Evolutionary conservation across 2,888 invertebrate genomes (phyloP).

Genomic region (Ramazzottius varieornatus): DNA sequence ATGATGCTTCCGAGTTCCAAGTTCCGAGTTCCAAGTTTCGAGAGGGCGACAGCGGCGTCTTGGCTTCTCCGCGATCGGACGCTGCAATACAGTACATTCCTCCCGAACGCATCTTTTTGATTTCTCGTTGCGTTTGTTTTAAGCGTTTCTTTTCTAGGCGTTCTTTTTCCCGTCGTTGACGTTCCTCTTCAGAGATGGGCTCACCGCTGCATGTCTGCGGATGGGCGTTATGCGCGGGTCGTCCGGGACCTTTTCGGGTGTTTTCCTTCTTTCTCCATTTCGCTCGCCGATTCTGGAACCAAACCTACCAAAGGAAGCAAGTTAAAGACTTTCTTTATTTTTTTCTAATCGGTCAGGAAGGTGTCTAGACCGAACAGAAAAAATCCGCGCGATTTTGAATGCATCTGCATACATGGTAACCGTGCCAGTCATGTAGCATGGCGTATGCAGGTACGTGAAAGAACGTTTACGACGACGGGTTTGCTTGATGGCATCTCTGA

Average conservation of each 20-base stretch:
- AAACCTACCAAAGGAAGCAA: slow-evolving; percentile 43
- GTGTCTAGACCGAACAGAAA: background rate
- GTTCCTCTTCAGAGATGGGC: slow-evolving; percentile 56
- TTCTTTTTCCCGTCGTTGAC: slow-evolving; percentile 19
- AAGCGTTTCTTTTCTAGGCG: slow-evolving; percentile 35
- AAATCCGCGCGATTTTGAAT: too few species aligned
- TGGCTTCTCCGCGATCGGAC: too few species aligned
- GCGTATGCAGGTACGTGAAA: too few species aligned
- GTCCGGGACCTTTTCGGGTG: slow-evolving; percentile 88
- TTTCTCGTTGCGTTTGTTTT: slow-evolving; percentile 33
- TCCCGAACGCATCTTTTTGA: too few species aligned
- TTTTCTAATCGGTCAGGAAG: background rate
- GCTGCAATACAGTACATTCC: too few species aligned
- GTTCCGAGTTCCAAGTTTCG: too few species aligned
- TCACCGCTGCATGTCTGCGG: slow-evolving; percentile 91
- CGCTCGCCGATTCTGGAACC: slow-evolving; percentile 96
- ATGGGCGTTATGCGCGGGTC: slow-evolving; percentile 92
- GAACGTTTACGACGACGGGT: too few species aligned
- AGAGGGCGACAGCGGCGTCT: too few species aligned
- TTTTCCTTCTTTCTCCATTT: slow-evolving; percentile 99
- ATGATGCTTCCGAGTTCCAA: too few species aligned
- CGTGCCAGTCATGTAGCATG: too few species aligned
- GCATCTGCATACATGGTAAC: too few species aligned
- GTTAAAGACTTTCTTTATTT: background rate
- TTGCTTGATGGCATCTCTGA: too few species aligned